Evolutionary conservation across 2,888 invertebrate genomes (phyloP), one percentile per base, ranked within the genome.

Genomic region (Sphaeridia pumilis): DNA sequence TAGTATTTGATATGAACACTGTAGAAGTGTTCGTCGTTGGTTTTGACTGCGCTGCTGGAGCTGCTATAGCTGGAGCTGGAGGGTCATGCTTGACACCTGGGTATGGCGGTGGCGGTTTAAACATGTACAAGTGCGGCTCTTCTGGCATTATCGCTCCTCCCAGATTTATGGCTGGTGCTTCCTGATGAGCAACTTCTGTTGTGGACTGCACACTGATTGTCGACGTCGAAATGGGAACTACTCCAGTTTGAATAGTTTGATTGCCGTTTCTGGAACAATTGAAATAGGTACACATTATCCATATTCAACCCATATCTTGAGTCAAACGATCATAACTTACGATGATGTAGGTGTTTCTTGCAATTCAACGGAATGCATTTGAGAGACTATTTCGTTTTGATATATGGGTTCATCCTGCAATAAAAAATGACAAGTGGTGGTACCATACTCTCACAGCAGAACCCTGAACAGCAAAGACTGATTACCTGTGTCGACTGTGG

Each of bases 21-120:
- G 38, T 38, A 5, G 38, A 38, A 17, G 38, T 38, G 17, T 38
- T 38, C 7, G 38, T 14, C 17, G 38, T 17, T 14, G 12, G 17
- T 17, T 5, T 38, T 14, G 5, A 17, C 10, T 38, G 38, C 7
- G 4, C 38, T 7, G 7, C 20, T 31, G 31, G 14, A 31, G 31
- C 10, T 5, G 38, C 5, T 31, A 14, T 10, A 31, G 31, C 10
- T 5, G 38, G 5, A 17, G 20, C 38, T 17, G 38, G 10, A 5
- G 12, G 5, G 5, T 49, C 49, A 49, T 20, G 3, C 46, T 82
- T 83, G n/a, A 82, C 72, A 0, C 83, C 67, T 0, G 86, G 84
- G 71, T 88, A 88, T 0, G 88, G 87, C 0, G 88, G 88, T 0
- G 89, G 88, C 0, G 87, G 85, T 69, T 87, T 87, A 68, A 81